phyloP scores from a whole-genome alignment of 2,797 vertebrate genomes.

The Poeciliopsis presidionis region DNA sequence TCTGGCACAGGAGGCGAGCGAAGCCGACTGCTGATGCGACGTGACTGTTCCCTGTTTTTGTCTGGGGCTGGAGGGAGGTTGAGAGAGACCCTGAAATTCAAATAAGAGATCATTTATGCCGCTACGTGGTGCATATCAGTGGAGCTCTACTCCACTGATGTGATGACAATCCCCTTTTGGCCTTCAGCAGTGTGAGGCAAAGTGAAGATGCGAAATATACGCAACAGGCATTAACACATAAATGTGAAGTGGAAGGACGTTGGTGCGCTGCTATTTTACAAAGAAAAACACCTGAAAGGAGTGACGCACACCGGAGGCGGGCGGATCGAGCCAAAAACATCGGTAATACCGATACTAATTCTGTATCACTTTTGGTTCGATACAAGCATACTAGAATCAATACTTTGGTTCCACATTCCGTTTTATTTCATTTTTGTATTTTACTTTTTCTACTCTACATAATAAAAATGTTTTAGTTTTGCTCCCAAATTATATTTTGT shows the following conservation, averaged over 20 bases:
- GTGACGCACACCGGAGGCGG: background rate
- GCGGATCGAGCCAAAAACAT: no score
- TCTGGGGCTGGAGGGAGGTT: background rate
- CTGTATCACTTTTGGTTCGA: no score
- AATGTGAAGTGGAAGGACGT: background rate
- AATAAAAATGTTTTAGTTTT: no score
- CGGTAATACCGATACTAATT: no score
- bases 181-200: background rate
- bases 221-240: background rate
- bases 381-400: no score
- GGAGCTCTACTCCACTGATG: no score
- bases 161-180: background rate
- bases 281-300: background rate
- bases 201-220: background rate
- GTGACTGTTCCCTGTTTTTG: slow-evolving; percentile 9
- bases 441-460: no score
- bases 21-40: slow-evolving; percentile 13
- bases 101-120: background rate
- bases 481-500: no score
- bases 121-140: background rate
- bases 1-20: slow-evolving; percentile 39
- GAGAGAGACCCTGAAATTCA: background rate
- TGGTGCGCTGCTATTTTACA: background rate
- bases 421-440: no score
- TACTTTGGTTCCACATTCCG: no score